A percentile compares a stretch with the other conserved stretches of the same genome.
phyloP scores from a whole-genome alignment of 2,113 vertebrate species.

The Vireo altiloquus region DNA sequence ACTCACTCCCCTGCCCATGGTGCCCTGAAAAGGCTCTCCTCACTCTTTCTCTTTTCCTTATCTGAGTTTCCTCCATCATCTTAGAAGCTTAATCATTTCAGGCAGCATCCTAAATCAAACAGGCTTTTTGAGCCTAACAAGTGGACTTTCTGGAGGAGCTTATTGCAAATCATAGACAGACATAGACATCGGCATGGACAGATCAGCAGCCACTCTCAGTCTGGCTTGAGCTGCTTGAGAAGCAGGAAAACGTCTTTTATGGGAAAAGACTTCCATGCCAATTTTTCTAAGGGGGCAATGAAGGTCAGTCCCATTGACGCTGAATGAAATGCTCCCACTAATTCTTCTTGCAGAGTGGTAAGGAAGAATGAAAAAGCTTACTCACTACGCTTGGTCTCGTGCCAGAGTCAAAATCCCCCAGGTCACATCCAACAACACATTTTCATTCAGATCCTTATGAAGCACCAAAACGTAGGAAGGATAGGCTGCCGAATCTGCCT shows the following conservation, averaged over 20 bases:
- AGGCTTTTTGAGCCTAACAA: background rate
- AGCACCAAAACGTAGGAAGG: background rate
- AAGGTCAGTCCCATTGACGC: background rate
- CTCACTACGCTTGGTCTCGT: rapidly evolving
- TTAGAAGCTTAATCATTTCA: background rate
- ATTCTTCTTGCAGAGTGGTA: background rate
- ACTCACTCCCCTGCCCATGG: rapidly evolving
- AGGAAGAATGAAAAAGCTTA: background rate
- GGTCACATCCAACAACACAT: background rate
- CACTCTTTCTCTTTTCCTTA: background rate
- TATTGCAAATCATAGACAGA: background rate
- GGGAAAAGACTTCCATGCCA: background rate
- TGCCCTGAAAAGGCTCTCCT: background rate
- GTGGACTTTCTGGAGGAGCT: background rate
- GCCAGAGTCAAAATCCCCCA: background rate
- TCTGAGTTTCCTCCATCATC: background rate
- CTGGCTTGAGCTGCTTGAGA: background rate
- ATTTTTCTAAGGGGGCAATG: background rate
- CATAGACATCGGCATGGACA: background rate
- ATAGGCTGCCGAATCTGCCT: background rate
- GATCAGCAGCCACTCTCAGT: background rate
- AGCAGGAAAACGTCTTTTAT: background rate
- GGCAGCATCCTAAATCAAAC: background rate
- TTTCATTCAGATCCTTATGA: background rate
- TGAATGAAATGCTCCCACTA: background rate